phyloP scores from a whole-genome alignment of 2,888 invertebrate genomes.

The Coelopa pilipes region DNA sequence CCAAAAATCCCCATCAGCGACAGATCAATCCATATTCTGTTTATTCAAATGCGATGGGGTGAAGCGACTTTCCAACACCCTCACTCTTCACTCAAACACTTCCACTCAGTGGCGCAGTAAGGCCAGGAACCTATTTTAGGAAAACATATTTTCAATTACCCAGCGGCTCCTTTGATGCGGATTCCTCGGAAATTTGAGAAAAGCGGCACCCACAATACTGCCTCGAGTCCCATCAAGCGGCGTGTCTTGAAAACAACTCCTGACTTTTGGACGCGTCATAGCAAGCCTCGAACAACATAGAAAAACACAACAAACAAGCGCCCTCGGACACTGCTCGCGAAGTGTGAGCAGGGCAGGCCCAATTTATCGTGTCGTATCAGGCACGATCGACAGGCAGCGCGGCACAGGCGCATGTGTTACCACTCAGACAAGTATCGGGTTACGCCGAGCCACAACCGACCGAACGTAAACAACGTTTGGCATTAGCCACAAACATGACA shows the following conservation, averaged over 20 bases:
- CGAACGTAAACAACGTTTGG: slow-evolving; percentile 27
- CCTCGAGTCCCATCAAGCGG: slow-evolving; percentile 5
- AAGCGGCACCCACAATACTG: slow-evolving; percentile 39
- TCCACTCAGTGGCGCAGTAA: background rate
- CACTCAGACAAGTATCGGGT: slow-evolving; percentile 28
- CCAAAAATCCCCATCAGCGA: too few species aligned
- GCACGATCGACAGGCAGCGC: slow-evolving; percentile 26
- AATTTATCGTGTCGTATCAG: slow-evolving; percentile 13
- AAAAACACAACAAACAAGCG: slow-evolving; percentile 21
- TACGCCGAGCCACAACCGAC: slow-evolving; percentile 4
- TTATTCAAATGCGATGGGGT: too few species aligned
- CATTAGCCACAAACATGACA: slow-evolving; percentile 35
- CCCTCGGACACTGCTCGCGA: slow-evolving; percentile 18
- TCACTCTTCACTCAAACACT: background rate
- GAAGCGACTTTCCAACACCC: background rate
- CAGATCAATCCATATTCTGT: too few species aligned
- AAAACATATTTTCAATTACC: slow-evolving; percentile 17
- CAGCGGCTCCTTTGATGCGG: slow-evolving; percentile 30
- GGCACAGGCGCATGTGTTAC: slow-evolving; percentile 16
- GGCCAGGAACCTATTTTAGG: background rate
- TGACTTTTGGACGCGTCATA: slow-evolving; percentile 23
- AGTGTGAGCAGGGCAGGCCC: slow-evolving; percentile 10
- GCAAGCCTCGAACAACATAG: background rate
- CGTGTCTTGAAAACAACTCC: slow-evolving; percentile 21
- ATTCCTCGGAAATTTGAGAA: slow-evolving; percentile 47